phyloP scores from a whole-genome alignment of 2,113 vertebrate genomes.

The Gobius niger region DNA sequence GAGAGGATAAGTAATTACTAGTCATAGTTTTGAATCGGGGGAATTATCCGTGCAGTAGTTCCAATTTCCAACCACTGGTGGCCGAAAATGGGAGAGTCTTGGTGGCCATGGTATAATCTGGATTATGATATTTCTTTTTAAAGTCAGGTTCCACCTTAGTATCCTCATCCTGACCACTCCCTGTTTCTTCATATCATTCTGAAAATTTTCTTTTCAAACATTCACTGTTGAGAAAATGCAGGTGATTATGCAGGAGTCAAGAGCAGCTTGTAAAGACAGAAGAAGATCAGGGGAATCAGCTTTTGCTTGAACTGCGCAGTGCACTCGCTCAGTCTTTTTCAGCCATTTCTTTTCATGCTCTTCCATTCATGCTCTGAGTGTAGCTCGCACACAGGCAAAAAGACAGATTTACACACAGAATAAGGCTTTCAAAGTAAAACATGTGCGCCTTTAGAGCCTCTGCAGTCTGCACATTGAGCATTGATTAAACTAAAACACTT shows the following conservation, averaged over 20 bases:
- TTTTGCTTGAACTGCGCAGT: constrained; percentile 55
- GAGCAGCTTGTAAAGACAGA: constrained; percentile 25
- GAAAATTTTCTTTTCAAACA: neutral
- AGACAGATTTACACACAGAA: constrained; percentile 38
- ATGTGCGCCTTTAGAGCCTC: constrained; percentile 5
- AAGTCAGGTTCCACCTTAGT: too few relatives aligned
- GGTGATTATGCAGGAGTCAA: constrained; percentile 19
- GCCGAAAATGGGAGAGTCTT: too few relatives aligned
- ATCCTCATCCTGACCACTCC: too few relatives aligned
- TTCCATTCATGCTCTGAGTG: constrained; percentile 53
- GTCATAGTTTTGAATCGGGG: too few relatives aligned
- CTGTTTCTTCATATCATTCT: too few relatives aligned
- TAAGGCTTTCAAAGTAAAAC: constrained; percentile 41
- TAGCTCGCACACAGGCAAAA: constrained; percentile 45
- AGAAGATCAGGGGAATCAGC: constrained; percentile 63
- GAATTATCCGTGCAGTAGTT: too few relatives aligned
- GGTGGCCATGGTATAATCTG: too few relatives aligned
- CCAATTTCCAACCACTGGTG: too few relatives aligned
- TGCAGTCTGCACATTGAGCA: neutral
- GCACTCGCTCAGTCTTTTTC: constrained; percentile 55
- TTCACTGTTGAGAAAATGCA: neutral
- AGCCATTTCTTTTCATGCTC: constrained; percentile 65
- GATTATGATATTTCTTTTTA: too few relatives aligned
- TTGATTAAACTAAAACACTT: constrained; percentile 12
- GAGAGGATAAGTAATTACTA: too few relatives aligned